phyloP scores from a whole-genome alignment of 2,113 vertebrate species.

The Pomatorhinus ruficollis region DNA sequence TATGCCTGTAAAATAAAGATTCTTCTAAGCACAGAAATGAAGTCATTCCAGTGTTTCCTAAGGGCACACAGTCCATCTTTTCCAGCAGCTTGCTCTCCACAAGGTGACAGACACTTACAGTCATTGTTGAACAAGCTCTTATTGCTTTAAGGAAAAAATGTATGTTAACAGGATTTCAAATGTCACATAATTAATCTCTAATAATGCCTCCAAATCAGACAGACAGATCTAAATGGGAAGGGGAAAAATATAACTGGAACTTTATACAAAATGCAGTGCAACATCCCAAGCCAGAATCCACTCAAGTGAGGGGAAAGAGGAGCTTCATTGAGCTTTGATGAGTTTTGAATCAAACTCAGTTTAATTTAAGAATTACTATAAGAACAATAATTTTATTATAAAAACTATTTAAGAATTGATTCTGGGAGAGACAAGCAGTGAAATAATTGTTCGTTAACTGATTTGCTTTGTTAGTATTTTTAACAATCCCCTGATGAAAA shows the following conservation, averaged over 20 bases:
- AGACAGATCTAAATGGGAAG: background rate
- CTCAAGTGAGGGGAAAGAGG: background rate
- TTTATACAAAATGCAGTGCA: background rate
- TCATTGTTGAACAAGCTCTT: background rate
- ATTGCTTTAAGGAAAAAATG: background rate
- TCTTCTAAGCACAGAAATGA: slow-evolving; percentile 20
- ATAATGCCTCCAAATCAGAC: background rate
- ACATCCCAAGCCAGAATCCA: background rate
- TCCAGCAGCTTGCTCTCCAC: background rate
- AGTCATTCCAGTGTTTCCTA: slow-evolving; percentile 23
- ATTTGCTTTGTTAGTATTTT: background rate
- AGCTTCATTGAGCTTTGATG: background rate
- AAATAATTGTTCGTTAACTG: background rate
- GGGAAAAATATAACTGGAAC: background rate
- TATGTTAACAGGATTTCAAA: background rate
- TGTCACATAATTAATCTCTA: background rate
- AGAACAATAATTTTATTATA: background rate
- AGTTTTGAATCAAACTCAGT: background rate
- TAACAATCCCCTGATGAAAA: background rate
- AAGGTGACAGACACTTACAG: background rate
- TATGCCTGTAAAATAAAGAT: slow-evolving; percentile 8
- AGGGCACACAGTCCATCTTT: slow-evolving; percentile 8
- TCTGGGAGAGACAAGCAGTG: background rate
- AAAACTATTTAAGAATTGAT: background rate
- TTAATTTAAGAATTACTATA: background rate